Percentiles rank a stretch among this genome's conserved stretches.
These are phyloP conservation scores for Theretra japonica DNA, from an alignment of 2,888 invertebrate species.

Conservation along the genomic window DNA sequence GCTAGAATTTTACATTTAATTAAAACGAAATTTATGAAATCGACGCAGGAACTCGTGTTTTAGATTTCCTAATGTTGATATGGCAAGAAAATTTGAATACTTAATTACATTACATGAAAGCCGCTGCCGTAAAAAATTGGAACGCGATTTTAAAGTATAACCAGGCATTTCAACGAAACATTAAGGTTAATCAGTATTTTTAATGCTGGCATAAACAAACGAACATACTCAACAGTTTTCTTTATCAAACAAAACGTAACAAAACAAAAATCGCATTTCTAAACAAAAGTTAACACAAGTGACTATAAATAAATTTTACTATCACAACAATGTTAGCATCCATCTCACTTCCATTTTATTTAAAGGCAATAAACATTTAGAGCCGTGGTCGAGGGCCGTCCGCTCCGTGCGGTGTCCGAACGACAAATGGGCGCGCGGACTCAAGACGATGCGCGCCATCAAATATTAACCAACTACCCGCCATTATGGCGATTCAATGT, in stretches of 20 bases:
- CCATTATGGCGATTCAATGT: conserved; percentile 66
- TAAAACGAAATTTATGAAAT: neutral
- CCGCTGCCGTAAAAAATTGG: conserved; percentile 16
- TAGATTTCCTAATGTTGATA: conserved; percentile 14
- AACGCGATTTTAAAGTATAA: conserved; percentile 13
- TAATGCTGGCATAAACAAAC: neutral
- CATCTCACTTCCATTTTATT: neutral
- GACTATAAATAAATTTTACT: conserved; percentile 12
- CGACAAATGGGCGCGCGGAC: conserved; percentile 67
- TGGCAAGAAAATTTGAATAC: conserved; percentile 15
- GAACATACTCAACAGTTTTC: neutral
- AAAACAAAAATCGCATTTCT: neutral
- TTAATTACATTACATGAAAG: conserved; percentile 4
- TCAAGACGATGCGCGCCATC: conserved; percentile 65
- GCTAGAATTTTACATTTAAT: neutral
- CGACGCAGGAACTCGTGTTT: conserved; percentile 1
- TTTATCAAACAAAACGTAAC: conserved; percentile 2
- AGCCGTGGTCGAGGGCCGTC: conserved; percentile 60
- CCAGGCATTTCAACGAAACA: neutral
- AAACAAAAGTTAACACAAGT: neutral
- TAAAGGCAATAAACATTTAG: conserved; percentile 58
- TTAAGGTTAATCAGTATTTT: conserved; percentile 11
- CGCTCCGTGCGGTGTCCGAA: conserved; percentile 54
- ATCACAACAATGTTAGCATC: conserved; percentile 10
- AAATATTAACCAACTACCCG: conserved; percentile 81